Conservation (phyloP, 2,888 invertebrate genomes). For the Unio pictorum region DNA sequence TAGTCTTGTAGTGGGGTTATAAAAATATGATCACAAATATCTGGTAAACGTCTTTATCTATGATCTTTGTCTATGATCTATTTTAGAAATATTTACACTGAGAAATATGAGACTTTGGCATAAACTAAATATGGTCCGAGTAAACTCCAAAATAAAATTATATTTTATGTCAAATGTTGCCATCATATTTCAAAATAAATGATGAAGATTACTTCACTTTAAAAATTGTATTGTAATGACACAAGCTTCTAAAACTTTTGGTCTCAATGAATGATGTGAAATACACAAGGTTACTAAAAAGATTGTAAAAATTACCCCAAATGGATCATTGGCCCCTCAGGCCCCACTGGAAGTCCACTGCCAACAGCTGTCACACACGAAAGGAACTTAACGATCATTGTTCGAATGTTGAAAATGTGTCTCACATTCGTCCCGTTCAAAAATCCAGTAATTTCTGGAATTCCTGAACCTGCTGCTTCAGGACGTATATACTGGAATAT, state of each 20-base stretch:
- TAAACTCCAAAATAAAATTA: too few relatives aligned
- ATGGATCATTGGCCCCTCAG: conserved; percentile 73
- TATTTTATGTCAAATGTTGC: too few relatives aligned
- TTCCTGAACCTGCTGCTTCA: conserved; percentile 67
- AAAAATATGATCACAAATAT: too few relatives aligned
- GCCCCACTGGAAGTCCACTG: conserved; percentile 72
- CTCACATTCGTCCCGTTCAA: conserved; percentile 70
- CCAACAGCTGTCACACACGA: conserved; percentile 70
- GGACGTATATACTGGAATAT: conserved; percentile 60
- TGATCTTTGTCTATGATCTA: too few relatives aligned
- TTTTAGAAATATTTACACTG: too few relatives aligned
- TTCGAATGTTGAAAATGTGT: conserved; percentile 70
- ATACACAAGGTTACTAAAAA: background rate
- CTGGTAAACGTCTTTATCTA: too few relatives aligned
- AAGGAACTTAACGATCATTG: conserved; percentile 68
- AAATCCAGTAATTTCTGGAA: conserved; percentile 71
- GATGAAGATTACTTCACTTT: background rate
- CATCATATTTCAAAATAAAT: too few relatives aligned
- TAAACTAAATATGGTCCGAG: too few relatives aligned
- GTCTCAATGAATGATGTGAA: background rate
- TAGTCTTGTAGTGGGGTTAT: too few relatives aligned
- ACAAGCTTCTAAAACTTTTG: background rate
- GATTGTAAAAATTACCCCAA: conserved; percentile 62
- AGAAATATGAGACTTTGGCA: too few relatives aligned
- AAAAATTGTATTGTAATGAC: background rate